Conservation (phyloP, 2,797 vertebrate genomes). For the Amblyopsis hoosieri region DNA sequence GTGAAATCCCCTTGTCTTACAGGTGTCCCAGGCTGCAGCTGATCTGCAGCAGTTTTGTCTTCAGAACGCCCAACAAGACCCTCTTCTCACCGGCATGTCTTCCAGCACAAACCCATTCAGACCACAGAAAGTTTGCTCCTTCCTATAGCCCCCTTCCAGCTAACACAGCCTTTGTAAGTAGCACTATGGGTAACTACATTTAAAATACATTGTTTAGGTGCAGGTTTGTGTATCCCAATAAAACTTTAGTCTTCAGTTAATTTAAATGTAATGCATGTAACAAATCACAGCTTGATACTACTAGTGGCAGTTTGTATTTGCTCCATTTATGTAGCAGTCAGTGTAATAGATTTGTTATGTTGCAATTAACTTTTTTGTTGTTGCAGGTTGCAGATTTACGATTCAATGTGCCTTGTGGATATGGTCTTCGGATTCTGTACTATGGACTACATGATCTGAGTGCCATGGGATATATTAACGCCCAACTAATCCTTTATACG, state of each 20-base stretch:
- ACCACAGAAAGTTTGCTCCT: slow-evolving; percentile 79
- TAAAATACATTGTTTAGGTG: not conserved
- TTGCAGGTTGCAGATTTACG: slow-evolving; percentile 41
- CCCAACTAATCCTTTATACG: slow-evolving; percentile 34
- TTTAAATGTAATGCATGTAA: no score
- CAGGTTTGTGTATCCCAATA: no score
- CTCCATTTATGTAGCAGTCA: no score
- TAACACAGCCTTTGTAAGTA: slow-evolving; percentile 43
- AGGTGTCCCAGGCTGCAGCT: slow-evolving; percentile 79
- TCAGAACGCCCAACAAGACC: slow-evolving; percentile 80
- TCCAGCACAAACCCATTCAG: slow-evolving; percentile 81
- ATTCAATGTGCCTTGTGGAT: slow-evolving; percentile 35
- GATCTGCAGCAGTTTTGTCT: slow-evolving; percentile 81
- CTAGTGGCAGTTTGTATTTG: no score
- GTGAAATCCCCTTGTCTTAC: slow-evolving; percentile 3
- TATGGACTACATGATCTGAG: slow-evolving; percentile 57
- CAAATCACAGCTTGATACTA: no score
- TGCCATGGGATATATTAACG: slow-evolving; percentile 36
- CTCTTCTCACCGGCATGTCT: slow-evolving; percentile 78
- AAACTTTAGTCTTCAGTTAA: no score
- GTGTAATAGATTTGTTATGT: not conserved
- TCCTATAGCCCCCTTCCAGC: slow-evolving; percentile 55
- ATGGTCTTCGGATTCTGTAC: slow-evolving; percentile 30
- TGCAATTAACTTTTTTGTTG: not conserved
- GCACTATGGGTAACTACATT: not conserved